A percentile compares a stretch with the other conserved stretches of the same genome.
Conservation (phyloP, 1,140 invertebrate genomes). For the Lasaia peninsularis region DNA sequence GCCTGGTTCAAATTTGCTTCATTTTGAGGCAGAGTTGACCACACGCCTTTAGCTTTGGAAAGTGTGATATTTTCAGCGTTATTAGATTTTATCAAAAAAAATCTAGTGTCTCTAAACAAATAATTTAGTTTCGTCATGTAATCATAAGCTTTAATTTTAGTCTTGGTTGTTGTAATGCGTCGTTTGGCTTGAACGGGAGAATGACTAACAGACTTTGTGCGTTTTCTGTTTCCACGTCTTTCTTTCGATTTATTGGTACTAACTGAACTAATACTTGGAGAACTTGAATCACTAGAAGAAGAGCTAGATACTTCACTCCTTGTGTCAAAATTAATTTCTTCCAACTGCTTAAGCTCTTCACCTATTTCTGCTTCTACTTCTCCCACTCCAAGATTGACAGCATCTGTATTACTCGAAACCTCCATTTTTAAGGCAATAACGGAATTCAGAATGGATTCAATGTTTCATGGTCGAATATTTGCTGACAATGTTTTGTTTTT, state of each 20-base stretch:
- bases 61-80: conserved; percentile 97
- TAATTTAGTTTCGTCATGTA: conserved; percentile 95
- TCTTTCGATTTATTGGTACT: conserved; percentile 77
- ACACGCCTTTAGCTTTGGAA: conserved; percentile 96
- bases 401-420: conserved; percentile 77
- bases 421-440: conserved; percentile 54
- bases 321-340: conserved; percentile 83
- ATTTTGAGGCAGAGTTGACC: conserved; percentile 98
- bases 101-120: conserved; percentile 95
- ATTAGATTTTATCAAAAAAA: conserved; percentile 98
- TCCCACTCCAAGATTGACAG: conserved; percentile 83
- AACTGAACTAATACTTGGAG: conserved; percentile 85
- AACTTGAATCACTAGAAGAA: conserved; percentile 82
- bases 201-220: conserved; percentile 74
- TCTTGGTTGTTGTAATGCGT: conserved; percentile 61
- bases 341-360: conserved; percentile 83
- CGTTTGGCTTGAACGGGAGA: conserved; percentile 74
- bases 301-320: conserved; percentile 88
- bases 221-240: conserved; percentile 74
- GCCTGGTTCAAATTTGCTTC: conserved; percentile 97
- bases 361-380: conserved; percentile 84
- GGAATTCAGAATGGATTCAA: neutral
- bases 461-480: conserved; percentile 13
- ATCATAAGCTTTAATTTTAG: conserved; percentile 85
- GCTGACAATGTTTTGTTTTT: neutral